These are phyloP conservation scores for Chaetorhynchus papuensis DNA, from an alignment of 2,113 vertebrate genomes.

Conservation along the genomic window DNA sequence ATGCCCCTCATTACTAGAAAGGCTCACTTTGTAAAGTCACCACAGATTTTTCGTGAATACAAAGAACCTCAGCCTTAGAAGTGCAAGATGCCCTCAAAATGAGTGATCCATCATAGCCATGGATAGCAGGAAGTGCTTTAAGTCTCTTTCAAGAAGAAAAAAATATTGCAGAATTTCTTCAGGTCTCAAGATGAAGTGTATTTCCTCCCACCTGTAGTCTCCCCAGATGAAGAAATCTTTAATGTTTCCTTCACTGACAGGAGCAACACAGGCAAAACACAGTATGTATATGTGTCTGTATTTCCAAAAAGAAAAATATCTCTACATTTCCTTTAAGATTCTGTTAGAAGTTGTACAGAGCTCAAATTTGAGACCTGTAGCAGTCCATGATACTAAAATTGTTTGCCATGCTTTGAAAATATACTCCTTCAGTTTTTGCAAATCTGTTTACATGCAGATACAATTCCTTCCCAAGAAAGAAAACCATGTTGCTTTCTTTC, in stretches of 20 bases:
- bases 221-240: neutral
- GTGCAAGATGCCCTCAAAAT: neutral
- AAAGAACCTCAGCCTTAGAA: neutral
- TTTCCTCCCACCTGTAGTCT: neutral
- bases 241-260: neutral
- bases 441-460: slow-evolving; percentile 56
- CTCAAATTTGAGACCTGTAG: neutral
- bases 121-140: neutral
- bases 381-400: neutral
- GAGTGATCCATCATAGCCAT: neutral
- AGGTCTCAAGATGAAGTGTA: neutral
- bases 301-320: neutral
- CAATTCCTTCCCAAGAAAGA: slow-evolving; percentile 65
- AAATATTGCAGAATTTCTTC: neutral
- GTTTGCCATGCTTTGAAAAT: neutral
- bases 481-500: slow-evolving; percentile 67
- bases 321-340: neutral
- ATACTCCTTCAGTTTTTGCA: neutral
- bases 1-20: rapidly evolving
- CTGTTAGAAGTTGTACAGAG: neutral
- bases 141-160: neutral
- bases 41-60: neutral
- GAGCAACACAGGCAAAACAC: neutral
- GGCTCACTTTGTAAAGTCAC: neutral
- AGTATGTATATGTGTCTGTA: neutral